Conservation (phyloP, 1,140 invertebrate species). For the Limonius californicus region DNA sequence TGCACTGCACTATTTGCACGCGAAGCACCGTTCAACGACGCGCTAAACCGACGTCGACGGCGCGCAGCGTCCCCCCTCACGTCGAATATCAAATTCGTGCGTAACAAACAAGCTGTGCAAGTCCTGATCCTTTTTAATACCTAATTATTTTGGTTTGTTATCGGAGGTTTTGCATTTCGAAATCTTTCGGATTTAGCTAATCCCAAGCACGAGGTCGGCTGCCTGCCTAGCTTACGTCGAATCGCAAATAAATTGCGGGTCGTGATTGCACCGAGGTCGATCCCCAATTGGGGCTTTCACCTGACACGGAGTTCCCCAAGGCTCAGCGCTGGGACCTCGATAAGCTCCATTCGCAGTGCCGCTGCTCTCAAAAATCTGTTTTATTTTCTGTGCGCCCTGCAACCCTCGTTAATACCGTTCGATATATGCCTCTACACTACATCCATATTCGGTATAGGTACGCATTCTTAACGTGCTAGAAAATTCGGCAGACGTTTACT, state of each 20-base stretch:
- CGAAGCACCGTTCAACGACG: neutral
- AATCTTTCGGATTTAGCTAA: constrained; percentile 1
- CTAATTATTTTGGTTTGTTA: constrained; percentile 19
- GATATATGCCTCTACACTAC: neutral
- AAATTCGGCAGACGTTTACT: too few relatives aligned
- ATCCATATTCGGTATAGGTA: neutral
- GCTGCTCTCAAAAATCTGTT: neutral
- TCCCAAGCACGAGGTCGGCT: constrained; percentile 9
- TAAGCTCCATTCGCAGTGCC: neutral
- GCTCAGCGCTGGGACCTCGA: neutral
- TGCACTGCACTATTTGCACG: constrained; percentile 3
- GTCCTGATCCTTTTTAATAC: constrained; percentile 6
- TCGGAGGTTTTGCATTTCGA: constrained; percentile 13
- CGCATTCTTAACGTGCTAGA: too few relatives aligned
- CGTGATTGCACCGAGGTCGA: neutral
- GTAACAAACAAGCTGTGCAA: neutral
- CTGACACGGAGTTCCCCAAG: constrained; percentile 10
- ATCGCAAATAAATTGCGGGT: constrained; percentile 12
- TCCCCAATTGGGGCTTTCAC: constrained; percentile 10
- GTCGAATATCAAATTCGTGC: constrained; percentile 3
- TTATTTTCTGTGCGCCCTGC: neutral
- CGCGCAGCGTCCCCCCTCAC: neutral
- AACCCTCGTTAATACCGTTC: neutral
- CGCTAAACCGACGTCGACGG: neutral
- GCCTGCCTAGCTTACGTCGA: constrained; percentile 11